Percentiles rank a stretch among this genome's conserved stretches.
Evolutionary conservation across 2,797 vertebrate genomes (phyloP).

Genomic region (Coregonus suidteri): DNA sequence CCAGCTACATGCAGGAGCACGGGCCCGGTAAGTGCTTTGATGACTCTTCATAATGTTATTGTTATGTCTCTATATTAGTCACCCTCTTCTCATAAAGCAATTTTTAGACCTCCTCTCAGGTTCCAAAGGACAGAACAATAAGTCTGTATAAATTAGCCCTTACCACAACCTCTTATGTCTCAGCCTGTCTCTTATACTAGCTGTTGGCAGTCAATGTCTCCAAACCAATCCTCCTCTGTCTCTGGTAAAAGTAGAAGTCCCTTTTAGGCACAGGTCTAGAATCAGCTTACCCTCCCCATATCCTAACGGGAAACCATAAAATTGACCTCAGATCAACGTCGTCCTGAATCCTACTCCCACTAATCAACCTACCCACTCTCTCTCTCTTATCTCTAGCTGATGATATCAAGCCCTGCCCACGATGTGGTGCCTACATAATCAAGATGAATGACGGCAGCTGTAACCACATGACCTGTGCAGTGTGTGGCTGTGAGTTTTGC

Average conservation of each 20-base stretch:
- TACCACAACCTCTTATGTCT: not conserved
- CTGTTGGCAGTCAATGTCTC: not conserved
- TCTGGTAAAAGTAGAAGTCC: too few relatives aligned
- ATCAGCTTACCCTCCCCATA: not conserved
- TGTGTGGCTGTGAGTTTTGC: conserved; percentile 98
- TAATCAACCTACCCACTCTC: conserved; percentile 8
- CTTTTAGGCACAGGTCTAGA: not conserved
- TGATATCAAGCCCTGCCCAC: conserved; percentile 97
- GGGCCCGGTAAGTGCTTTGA: conserved; percentile 80
- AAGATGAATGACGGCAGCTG: conserved; percentile 99
- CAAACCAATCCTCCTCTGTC: not conserved
- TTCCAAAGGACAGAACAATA: not conserved
- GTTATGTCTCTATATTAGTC: not conserved
- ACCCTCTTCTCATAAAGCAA: not conserved
- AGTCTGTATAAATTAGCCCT: not conserved
- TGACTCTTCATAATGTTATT: not conserved
- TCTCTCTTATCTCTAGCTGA: conserved; percentile 74
- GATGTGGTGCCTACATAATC: conserved; percentile 97
- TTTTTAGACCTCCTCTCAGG: not conserved
- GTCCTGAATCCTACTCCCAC: conserved; percentile 16
- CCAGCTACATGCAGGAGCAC: conserved; percentile 93
- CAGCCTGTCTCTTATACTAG: not conserved
- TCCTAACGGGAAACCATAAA: not conserved
- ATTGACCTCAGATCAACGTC: not conserved
- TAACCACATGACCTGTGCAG: conserved; percentile 98